Percentiles rank a stretch among this genome's conserved stretches.
Evolutionary conservation across 2,797 vertebrate genomes (phyloP).

Genomic region (Thalassophryne amazonica): DNA sequence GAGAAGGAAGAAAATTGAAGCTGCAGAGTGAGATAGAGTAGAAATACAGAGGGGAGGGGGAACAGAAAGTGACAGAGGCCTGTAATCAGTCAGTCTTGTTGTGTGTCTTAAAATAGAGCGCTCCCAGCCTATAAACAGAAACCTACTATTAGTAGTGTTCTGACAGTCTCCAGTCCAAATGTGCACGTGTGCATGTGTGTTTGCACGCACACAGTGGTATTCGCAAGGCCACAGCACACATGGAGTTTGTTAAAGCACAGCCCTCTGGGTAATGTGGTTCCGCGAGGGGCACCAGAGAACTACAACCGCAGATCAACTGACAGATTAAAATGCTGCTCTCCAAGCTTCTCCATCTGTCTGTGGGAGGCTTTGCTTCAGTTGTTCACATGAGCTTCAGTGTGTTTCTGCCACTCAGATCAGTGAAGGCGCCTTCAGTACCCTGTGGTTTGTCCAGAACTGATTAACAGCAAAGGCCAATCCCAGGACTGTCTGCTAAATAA

Average conservation of each 20-base stretch:
- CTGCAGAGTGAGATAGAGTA: conserved; percentile 18
- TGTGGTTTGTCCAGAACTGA: not conserved
- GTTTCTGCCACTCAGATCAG: not conserved
- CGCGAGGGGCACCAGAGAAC: conserved; percentile 55
- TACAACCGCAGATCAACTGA: conserved; percentile 66
- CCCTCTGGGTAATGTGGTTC: conserved; percentile 77
- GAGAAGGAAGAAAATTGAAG: conserved; percentile 1
- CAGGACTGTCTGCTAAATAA: no score
- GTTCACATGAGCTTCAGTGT: conserved; percentile 2
- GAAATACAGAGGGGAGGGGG: conserved; percentile 47
- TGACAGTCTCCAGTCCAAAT: conserved; percentile 69
- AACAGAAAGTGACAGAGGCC: conserved; percentile 47
- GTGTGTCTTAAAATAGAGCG: conserved; percentile 84
- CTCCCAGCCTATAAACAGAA: conserved; percentile 79
- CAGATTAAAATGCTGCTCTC: conserved; percentile 44
- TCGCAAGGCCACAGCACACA: conserved; percentile 66
- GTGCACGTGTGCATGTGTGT: conserved; percentile 20
- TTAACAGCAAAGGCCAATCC: not conserved
- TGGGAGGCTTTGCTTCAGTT: conserved; percentile 21
- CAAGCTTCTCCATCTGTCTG: conserved; percentile 21
- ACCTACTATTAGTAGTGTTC: conserved; percentile 78
- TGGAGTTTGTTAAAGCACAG: conserved; percentile 71
- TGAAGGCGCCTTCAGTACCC: not conserved
- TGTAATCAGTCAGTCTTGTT: conserved; percentile 83
- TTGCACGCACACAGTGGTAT: conserved; percentile 23